Evolutionary conservation across 2,888 invertebrate species (phyloP), one percentile per base, ranked within the genome.

Genomic region (Nineta flava): DNA sequence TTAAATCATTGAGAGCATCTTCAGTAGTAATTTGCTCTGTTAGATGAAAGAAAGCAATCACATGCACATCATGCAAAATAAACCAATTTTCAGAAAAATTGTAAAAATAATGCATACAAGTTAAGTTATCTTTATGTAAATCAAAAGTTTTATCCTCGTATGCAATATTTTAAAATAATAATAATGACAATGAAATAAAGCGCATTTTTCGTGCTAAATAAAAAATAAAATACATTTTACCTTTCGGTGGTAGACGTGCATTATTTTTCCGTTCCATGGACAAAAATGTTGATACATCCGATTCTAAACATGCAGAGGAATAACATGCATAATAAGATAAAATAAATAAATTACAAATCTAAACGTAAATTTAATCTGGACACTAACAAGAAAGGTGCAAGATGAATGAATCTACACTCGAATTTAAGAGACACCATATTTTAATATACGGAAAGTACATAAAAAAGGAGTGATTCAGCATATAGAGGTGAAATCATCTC

Each of bases 241-340:
- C 47, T 47, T 47, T 47, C 3, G 34, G 44, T 44, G 26, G 13
- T 17, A 17, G 47, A 35, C 38, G 35, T 47, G 53, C 51, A 49
- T 50, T 49, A 44, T 51, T 51, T 47, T 48, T 45, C 43, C 49
- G 46, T 49, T 53, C 51, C 49, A 51, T 49, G 42, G 49, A 47
- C 47, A 50, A 49, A 45, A 53, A 45, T 41, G 53, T 53, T 41
- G 53, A 53, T 15, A 51, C 47, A 50, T 53, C 53, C 31, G 53
- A 53, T 49, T 53, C 53, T 52, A 50, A 13, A 47, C 12, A 44
- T 47, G 47, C 47, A 32, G 32, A 16, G 19, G 2, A 19, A 13
- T 19, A 44, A n/a, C 17, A 44, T 21, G 26, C 17, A 43, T 12
- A 17, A 47, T 32, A 43, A 21, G 12, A 47, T 12, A 12, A 47